Percentiles rank a stretch among this genome's conserved stretches.
phyloP scores from a whole-genome alignment of 2,888 invertebrate species.

The Galerucella pusilla region DNA sequence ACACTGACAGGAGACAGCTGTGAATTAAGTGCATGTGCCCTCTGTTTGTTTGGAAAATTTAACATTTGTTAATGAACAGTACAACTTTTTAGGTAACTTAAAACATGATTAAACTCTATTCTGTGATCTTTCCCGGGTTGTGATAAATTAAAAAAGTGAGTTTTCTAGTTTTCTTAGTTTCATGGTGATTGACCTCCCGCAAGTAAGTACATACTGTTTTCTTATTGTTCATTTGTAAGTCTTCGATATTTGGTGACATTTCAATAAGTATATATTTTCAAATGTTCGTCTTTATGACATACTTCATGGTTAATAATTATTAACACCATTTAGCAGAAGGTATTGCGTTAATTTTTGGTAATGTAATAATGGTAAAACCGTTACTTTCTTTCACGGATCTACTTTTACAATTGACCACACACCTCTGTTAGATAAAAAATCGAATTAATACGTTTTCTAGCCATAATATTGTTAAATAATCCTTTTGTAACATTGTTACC shows the following conservation, averaged over 20 bases:
- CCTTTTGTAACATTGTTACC: background rate
- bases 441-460: background rate
- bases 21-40: conserved; percentile 43
- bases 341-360: conserved; percentile 27
- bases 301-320: background rate
- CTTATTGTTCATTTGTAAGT: conserved; percentile 31
- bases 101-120: conserved; percentile 45
- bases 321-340: background rate
- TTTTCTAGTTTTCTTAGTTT: conserved; percentile 45
- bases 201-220: conserved; percentile 38
- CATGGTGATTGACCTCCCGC: conserved; percentile 47
- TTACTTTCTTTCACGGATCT: conserved; percentile 19
- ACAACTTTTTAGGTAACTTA: conserved; percentile 39
- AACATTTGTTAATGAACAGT: conserved; percentile 26
- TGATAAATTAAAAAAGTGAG: conserved; percentile 46
- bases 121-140: conserved; percentile 50
- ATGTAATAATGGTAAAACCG: conserved; percentile 16
- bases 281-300: background rate
- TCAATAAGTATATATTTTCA: background rate
- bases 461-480: background rate
- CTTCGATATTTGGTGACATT: conserved; percentile 21
- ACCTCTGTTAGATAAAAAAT: conserved; percentile 5
- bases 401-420: conserved; percentile 20
- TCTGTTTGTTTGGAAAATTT: conserved; percentile 40
- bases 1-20: conserved; percentile 47